A percentile compares a stretch with the other conserved stretches of the same genome.
These are phyloP conservation scores for Nomada fabriciana DNA, from an alignment of 2,888 invertebrate species.

Conservation along the genomic window DNA sequence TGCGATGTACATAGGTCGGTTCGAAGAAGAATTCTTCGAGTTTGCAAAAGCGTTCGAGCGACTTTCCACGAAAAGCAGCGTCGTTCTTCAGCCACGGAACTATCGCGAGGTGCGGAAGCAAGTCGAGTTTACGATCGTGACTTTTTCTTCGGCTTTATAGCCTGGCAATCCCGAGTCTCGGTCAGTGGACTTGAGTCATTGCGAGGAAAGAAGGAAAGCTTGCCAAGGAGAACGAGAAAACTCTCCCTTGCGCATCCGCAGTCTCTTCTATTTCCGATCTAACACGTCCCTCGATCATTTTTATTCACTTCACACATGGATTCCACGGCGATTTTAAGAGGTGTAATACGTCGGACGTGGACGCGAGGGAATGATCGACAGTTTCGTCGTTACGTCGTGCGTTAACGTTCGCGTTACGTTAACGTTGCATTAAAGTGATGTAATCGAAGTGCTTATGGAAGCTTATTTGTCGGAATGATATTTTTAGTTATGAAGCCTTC, in stretches of 20 bases:
- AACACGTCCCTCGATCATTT: not conserved
- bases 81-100: slow-evolving; percentile 44
- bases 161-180: slow-evolving; percentile 60
- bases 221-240: slow-evolving; percentile 62
- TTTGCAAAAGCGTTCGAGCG: not conserved
- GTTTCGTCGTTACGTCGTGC: not conserved
- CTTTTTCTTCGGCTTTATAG: slow-evolving; percentile 62
- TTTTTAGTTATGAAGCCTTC: slow-evolving; percentile 30
- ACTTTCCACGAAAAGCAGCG: slow-evolving; percentile 39
- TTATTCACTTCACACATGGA: not conserved
- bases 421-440: slow-evolving; percentile 23
- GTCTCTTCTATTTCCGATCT: slow-evolving; percentile 29
- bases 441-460: slow-evolving; percentile 19
- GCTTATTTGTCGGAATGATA: slow-evolving; percentile 37
- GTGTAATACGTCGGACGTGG: not conserved
- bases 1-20: too few relatives aligned
- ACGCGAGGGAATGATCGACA: slow-evolving; percentile 15
- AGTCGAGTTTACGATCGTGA: slow-evolving; percentile 68
- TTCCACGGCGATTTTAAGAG: slow-evolving; percentile 5
- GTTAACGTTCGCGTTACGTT: slow-evolving; percentile 30
- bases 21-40: not conserved
- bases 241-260: slow-evolving; percentile 35
- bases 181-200: slow-evolving; percentile 65
- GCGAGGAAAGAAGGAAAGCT: slow-evolving; percentile 44
- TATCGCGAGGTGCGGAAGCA: slow-evolving; percentile 64